Conservation (phyloP, 2,113 vertebrate species). For the Scomber japonicus region DNA sequence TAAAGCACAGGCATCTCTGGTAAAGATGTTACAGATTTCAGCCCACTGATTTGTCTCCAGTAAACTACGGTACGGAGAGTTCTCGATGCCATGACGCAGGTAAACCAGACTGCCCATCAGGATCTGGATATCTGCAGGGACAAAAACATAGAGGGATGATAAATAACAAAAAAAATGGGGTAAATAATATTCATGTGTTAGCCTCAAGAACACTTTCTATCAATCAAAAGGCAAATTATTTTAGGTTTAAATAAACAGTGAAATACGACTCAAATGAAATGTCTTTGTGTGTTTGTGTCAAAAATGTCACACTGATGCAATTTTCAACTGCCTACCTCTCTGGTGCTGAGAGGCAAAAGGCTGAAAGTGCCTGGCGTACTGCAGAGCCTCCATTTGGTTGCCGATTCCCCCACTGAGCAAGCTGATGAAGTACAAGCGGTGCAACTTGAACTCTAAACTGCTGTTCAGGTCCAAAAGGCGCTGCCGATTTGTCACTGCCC, state of each 20-base stretch:
- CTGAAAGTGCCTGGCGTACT: constrained; percentile 92
- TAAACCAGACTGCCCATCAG: constrained; percentile 95
- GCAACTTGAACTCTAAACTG: constrained; percentile 92
- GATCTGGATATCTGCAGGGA: constrained; percentile 90
- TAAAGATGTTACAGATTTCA: constrained; percentile 93
- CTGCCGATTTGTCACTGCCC: constrained; percentile 91
- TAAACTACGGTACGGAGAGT: constrained; percentile 91
- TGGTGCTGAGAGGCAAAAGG: constrained; percentile 92
- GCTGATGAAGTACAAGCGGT: constrained; percentile 91
- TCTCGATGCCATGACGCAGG: constrained; percentile 91
- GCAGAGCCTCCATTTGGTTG: constrained; percentile 91
- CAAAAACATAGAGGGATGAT: background rate
- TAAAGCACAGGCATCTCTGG: constrained; percentile 90
- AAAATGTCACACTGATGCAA: background rate
- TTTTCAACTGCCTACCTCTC: constrained; percentile 80
- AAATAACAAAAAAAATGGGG: background rate
- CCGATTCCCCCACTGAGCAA: constrained; percentile 88
- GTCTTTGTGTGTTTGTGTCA: background rate
- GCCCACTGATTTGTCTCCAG: constrained; percentile 92
- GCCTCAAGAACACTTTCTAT: background rate
- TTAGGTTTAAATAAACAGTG: background rate
- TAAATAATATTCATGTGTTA: background rate
- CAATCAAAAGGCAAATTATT: background rate
- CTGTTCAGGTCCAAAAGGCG: constrained; percentile 91
- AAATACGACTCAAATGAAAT: background rate